Evolutionary conservation across 2,113 vertebrate species (phyloP).

Genomic region (Ceratotherium simum): DNA sequence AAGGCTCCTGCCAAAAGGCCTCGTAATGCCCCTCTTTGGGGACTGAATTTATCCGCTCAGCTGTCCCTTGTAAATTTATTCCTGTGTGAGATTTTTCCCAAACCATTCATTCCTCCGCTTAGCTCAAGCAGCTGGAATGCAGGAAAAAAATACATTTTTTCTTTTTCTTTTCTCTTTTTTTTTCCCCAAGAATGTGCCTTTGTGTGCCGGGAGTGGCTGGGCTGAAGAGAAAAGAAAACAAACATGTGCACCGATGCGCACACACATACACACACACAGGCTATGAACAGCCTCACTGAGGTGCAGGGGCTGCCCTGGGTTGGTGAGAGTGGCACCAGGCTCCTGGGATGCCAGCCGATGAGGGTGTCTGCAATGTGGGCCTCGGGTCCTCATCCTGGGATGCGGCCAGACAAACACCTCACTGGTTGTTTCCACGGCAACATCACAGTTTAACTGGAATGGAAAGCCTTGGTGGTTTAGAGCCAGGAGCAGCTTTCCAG

Average conservation of each 20-base stretch:
- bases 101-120: constrained; percentile 85
- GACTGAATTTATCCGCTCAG: constrained; percentile 87
- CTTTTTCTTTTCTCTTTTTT: not conserved
- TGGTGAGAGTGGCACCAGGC: not conserved
- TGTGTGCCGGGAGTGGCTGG: constrained; percentile 74
- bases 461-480: constrained; percentile 47
- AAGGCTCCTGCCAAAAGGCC: constrained; percentile 84
- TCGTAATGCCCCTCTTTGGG: constrained; percentile 85
- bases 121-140: constrained; percentile 86
- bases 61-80: constrained; percentile 91
- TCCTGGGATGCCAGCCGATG: not conserved
- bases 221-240: constrained; percentile 67
- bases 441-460: constrained; percentile 71
- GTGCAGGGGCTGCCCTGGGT: not conserved
- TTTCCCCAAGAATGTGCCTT: constrained; percentile 83
- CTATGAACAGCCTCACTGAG: not conserved
- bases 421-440: constrained; percentile 61
- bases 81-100: constrained; percentile 87
- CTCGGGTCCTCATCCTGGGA: not conserved
- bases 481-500: constrained; percentile 59
- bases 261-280: not conserved
- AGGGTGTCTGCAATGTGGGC: not conserved
- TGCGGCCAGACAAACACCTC: constrained; percentile 48
- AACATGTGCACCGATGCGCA: not conserved
- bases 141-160: constrained; percentile 80